Percentiles rank a stretch among this genome's conserved stretches.
These are phyloP conservation scores for Pagetopsis macropterus DNA, from an alignment of 2,797 vertebrate genomes.

Conservation along the genomic window DNA sequence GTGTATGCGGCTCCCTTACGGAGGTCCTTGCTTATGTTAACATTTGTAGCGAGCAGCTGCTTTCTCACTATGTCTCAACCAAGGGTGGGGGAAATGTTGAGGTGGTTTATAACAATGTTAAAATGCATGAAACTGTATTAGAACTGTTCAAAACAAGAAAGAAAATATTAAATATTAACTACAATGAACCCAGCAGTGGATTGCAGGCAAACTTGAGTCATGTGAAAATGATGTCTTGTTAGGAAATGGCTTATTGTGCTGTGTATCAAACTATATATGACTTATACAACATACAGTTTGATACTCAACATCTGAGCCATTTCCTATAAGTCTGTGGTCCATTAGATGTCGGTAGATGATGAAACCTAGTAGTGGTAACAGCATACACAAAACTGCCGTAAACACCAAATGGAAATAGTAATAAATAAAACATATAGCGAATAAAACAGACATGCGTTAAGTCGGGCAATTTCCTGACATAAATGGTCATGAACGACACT, in stretches of 20 bases:
- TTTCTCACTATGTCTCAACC: slow-evolving; percentile 20
- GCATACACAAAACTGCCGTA: no score
- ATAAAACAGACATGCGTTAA: no score
- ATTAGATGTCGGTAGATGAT: background rate
- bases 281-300: slow-evolving; percentile 80
- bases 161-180: background rate
- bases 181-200: background rate
- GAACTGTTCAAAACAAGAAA: slow-evolving; percentile 1
- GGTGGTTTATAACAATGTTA: slow-evolving; percentile 36
- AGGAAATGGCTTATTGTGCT: slow-evolving; percentile 81
- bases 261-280: slow-evolving; percentile 86
- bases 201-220: background rate
- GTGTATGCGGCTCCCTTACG: slow-evolving; percentile 18
- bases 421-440: no score
- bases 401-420: no score
- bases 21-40: slow-evolving; percentile 40
- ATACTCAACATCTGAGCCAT: slow-evolving; percentile 84
- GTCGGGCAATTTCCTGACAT: no score
- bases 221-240: slow-evolving; percentile 5
- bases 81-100: slow-evolving; percentile 10
- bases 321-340: slow-evolving; percentile 41
- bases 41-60: slow-evolving; percentile 56
- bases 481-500: background rate
- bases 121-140: slow-evolving; percentile 29
- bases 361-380: background rate